These are phyloP conservation scores for Oxyura jamaicensis DNA, from an alignment of 2,113 vertebrate genomes.

Conservation along the genomic window DNA sequence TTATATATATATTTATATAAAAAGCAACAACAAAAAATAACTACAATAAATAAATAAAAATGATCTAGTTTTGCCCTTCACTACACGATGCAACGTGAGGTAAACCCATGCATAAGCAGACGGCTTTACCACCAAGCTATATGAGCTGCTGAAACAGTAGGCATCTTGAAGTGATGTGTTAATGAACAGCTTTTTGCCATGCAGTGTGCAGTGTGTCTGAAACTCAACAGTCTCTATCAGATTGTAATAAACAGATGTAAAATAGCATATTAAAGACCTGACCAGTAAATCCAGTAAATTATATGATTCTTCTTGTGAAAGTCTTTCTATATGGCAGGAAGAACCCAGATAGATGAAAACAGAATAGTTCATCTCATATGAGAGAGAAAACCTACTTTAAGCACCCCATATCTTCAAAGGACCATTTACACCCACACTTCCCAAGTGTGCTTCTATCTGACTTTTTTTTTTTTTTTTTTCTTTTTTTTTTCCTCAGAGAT, in stretches of 20 bases:
- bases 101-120: not conserved
- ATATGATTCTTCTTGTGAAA: not conserved
- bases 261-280: not conserved
- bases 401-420: not conserved
- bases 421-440: not conserved
- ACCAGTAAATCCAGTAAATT: not conserved
- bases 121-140: not conserved
- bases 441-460: not conserved
- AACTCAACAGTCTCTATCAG: not conserved
- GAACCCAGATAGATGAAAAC: not conserved
- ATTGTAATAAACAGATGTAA: not conserved
- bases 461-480: no score
- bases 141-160: not conserved
- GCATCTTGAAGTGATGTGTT: not conserved
- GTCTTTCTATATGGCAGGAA: not conserved
- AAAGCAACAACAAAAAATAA: no score
- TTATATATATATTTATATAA: not conserved
- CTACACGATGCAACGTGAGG: not conserved
- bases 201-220: not conserved
- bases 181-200: not conserved
- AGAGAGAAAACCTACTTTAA: not conserved
- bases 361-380: not conserved
- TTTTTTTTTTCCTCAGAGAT: not conserved
- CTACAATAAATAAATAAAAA: not conserved
- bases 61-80: not conserved